Evolutionary conservation across 2,888 invertebrate species (phyloP), one percentile per base, ranked within the genome.

Genomic region (Sinelater perroti): DNA sequence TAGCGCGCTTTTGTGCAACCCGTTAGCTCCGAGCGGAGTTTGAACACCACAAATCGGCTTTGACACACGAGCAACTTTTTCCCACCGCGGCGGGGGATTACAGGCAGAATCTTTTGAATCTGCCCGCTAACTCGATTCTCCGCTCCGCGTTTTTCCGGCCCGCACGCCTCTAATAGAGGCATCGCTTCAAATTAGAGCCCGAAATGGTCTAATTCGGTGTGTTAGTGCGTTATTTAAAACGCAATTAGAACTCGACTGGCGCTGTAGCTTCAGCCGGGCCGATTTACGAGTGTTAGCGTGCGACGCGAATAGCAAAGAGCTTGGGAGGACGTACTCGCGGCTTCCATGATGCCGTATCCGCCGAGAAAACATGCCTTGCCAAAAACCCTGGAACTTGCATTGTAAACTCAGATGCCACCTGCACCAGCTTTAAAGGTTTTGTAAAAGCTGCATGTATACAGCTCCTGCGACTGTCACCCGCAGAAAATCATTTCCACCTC

Each of bases 171-270:
- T 40, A 40, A 40, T 40, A 21, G 40, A 40, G 24, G 24, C 40
- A 24, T 40, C 40, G 24, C 14, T 40, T 26, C 14, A 40, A 40
- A 40, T 40, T 40, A 40, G 24, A 40, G 40, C 24, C 40, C 21
- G 24, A 24, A 40, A 40, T 40, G 40, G 40, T 24, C 40, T 40
- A 40, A 40, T 40, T 40, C 24, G 24, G 40, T 40, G 40, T 40
- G 40, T 40, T 40, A 40, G 40, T 40, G 40, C 40, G 40, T 40
- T 40, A 40, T 40, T 40, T 40, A 40, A 40, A 40, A 40, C 40
- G 40, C 40, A 40, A 40, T 40, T 40, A 40, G 40, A 40, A 40
- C 24, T 24, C 40, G 24, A 40, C 40, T 14, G 24, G 40, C 40
- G 40, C 14, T 40, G 24, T 21, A 40, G 40, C 40, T 40, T 40